A percentile compares a stretch with the other conserved stretches of the same genome.
Evolutionary conservation across 1,140 invertebrate genomes (phyloP).

Genomic region (Brachionus asplanchnoidis): DNA sequence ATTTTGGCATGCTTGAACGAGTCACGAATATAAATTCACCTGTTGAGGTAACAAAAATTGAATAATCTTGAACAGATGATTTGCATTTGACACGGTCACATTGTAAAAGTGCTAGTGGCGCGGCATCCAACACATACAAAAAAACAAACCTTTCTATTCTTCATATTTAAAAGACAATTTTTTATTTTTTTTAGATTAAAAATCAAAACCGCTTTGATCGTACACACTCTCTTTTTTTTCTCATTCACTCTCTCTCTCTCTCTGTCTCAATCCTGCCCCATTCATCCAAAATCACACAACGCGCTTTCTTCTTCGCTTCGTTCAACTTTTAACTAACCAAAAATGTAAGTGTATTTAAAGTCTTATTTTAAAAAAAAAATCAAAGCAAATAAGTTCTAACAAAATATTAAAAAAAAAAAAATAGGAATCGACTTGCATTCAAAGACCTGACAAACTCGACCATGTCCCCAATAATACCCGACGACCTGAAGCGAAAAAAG

Average conservation of each 20-base stretch:
- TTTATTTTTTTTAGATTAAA: neutral
- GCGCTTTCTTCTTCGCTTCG: neutral
- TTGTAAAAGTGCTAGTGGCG: neutral
- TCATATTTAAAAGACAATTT: neutral
- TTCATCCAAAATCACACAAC: neutral
- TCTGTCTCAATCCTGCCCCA: neutral
- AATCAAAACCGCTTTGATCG: neutral
- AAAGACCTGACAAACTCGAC: constrained; percentile 1
- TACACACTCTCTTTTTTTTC: neutral
- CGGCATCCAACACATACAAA: neutral
- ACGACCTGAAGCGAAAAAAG: constrained; percentile 9
- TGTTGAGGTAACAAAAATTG: neutral
- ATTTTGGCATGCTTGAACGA: constrained; percentile 22
- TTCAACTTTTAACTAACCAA: constrained; percentile 6
- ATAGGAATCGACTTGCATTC: constrained; percentile 22
- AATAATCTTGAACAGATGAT: neutral
- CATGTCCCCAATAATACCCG: neutral
- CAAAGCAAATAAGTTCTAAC: neutral
- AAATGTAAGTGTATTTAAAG: constrained; percentile 37
- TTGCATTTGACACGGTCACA: neutral
- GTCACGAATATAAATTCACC: constrained; percentile 3
- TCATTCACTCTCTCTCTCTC: neutral
- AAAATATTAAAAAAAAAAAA: neutral
- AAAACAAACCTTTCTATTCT: neutral
- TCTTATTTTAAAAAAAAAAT: neutral